Evolutionary conservation across 2,113 vertebrate genomes (phyloP), one percentile per base, ranked within the genome.

Genomic region (Stigmatopora argus): DNA sequence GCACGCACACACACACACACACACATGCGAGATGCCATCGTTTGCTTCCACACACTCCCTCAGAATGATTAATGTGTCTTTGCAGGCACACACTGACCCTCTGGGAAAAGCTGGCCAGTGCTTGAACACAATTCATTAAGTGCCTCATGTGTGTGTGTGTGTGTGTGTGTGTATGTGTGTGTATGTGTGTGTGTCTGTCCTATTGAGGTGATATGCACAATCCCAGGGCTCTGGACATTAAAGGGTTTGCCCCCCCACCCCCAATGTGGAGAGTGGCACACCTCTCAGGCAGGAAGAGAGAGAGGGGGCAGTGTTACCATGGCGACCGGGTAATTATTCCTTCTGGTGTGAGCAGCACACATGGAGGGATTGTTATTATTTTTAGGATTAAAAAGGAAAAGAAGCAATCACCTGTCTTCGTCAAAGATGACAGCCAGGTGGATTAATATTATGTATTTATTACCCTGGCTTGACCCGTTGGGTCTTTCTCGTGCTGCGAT

Each of bases 61-160:
- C 66, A 46, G 66, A 74, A 85, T 88, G 87, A 88, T 86, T 86
- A 87, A 87, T 88, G 85, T 72, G 66, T 70, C 78, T 78, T 72
- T 79, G 77, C 70, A 78, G 53, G 74, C 72, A 60, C 69, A 81
- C 74, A 57, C 73, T 83, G 81, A 87, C 82, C 81, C 78, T 57
- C 17, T 55, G 85, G 85, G 74, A 80, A 74, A 75, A 80, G 74
- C 76, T 69, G 85, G 78, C 67, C 85, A 83, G 67, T 66, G 72
- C 76, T 78, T 79, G 73, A 85, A 80, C 74, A 83, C 81, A 78
- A 86, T 88, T 85, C 80, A 85, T 86, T 85, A 82, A 73, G 79
- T 74, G 65, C 66, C 69, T 64, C 47, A 51, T 65, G 62, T n/a
- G 62, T 72, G 56, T 66, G 53, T 70, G 52, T 74, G 67, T 64